Evolutionary conservation across 35 echinoderm and acorn worm genomes (phyloP).

Genomic region (Acanthaster planci): DNA sequence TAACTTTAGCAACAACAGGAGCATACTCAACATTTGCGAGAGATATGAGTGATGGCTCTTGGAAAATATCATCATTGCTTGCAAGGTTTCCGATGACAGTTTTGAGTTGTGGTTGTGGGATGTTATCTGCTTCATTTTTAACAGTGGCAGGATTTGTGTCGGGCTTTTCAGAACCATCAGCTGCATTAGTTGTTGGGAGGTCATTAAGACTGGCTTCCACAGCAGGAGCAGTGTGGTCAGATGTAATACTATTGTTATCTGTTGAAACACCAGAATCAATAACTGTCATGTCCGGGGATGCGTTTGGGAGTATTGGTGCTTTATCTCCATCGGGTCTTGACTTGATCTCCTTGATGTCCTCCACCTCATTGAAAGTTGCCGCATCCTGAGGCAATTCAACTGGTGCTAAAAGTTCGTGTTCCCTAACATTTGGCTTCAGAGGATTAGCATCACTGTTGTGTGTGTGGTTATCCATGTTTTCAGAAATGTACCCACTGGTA

Average conservation of each 20-base stretch:
- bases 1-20: too few relatives aligned
- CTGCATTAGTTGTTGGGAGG: not conserved
- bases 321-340: slow-evolving; percentile 18
- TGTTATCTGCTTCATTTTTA: too few relatives aligned
- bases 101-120: too few relatives aligned
- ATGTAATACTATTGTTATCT: slow-evolving; percentile 9
- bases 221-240: not conserved
- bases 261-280: slow-evolving; percentile 14
- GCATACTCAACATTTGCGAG: too few relatives aligned
- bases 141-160: too few relatives aligned
- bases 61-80: too few relatives aligned
- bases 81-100: too few relatives aligned
- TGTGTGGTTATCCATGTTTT: not conserved
- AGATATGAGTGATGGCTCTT: too few relatives aligned
- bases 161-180: too few relatives aligned
- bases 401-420: not conserved
- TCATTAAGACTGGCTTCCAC: not conserved
- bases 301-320: too few relatives aligned
- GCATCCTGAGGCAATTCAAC: not conserved
- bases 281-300: not conserved
- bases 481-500: not conserved
- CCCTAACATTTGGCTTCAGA: too few relatives aligned
- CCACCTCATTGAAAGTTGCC: not conserved
- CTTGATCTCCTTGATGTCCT: slow-evolving; percentile 11
- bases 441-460: not conserved